Evolutionary conservation across 1,140 invertebrate genomes (phyloP), one percentile per base, ranked within the genome.

Genomic region (Tyrophagus putrescentiae): DNA sequence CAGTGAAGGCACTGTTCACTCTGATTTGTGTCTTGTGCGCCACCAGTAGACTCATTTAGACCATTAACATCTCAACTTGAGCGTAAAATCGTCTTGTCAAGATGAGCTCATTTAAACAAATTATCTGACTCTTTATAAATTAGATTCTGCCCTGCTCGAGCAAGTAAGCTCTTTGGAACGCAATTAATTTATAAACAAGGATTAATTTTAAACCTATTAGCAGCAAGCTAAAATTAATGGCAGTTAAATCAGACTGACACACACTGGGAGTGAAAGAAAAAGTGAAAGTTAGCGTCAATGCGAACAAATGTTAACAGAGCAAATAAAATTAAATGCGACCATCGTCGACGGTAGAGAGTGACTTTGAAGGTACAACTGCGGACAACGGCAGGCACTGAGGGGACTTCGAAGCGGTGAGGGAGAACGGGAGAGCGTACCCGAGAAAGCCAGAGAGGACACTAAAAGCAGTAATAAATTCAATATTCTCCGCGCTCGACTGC

Each of bases 181-280:
- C 45, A 48, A 48, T 48, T 48, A 48, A 48, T 48, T 48, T 48
- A 48, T 48, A 48, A 48, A 48, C 45, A 48, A 48, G 45, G 45
- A 48, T 48, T 48, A 48, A 48, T 48, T 48, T 48, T 48, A 48
- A 48, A 48, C 45, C 45, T 48, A 48, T 48, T 48, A 48, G 36
- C 21, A 13, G 45, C n/a, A 18, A 48, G 45, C 45, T 48, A 21
- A 48, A 48, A 48, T 48, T 48, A 48, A 48, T 48, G 45, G 45
- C 45, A 48, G 45, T 48, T 48, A 48, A 48, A 48, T 48, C 45
- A 48, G 21, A 48, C 7, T 48, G 45, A 48, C 45, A 9, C 45
- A 21, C 13, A 13, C 36, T 13, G 21, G 36, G 13, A 39, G 13
- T n/a, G n/a, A n/a, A n/a, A n/a, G n/a, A n/a, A n/a, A n/a, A n/a